A percentile compares a stretch with the other conserved stretches of the same genome.
phyloP scores from a whole-genome alignment of 2,113 vertebrate genomes.

The Oreocharis arfaki region DNA sequence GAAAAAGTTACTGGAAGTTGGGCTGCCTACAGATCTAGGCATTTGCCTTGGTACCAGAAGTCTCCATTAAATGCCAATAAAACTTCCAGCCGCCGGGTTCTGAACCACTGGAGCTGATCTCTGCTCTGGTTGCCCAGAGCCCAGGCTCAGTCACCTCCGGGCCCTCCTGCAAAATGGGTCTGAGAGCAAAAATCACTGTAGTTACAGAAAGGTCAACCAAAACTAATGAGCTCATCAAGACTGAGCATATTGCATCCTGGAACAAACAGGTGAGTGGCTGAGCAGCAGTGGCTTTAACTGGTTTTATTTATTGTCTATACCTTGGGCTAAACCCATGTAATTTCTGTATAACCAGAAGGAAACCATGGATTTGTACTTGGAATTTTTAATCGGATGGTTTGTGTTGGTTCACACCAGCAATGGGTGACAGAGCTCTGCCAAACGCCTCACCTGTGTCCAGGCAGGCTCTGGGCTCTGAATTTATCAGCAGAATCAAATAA shows the following conservation, averaged over 20 bases:
- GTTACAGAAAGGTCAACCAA: neutral
- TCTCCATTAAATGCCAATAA: neutral
- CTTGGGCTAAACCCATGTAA: neutral
- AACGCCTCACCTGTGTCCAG: neutral
- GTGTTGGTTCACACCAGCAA: neutral
- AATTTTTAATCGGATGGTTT: neutral
- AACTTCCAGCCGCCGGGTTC: neutral
- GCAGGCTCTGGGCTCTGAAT: neutral
- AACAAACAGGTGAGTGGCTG: neutral
- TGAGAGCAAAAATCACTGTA: neutral
- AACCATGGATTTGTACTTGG: neutral
- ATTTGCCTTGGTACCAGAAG: neutral
- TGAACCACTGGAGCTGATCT: neutral
- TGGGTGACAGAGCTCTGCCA: neutral
- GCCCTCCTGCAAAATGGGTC: neutral
- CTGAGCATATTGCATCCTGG: rapidly evolving
- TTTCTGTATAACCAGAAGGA: neutral
- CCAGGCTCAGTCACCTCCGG: neutral
- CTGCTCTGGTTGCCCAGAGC: neutral
- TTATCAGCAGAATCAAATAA: neutral
- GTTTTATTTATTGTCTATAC: neutral
- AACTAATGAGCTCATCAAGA: neutral
- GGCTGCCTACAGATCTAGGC: neutral
- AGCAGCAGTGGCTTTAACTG: neutral
- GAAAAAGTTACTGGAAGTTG: neutral